phyloP scores from a whole-genome alignment of 1,140 invertebrate species.

The Manduca sexta region DNA sequence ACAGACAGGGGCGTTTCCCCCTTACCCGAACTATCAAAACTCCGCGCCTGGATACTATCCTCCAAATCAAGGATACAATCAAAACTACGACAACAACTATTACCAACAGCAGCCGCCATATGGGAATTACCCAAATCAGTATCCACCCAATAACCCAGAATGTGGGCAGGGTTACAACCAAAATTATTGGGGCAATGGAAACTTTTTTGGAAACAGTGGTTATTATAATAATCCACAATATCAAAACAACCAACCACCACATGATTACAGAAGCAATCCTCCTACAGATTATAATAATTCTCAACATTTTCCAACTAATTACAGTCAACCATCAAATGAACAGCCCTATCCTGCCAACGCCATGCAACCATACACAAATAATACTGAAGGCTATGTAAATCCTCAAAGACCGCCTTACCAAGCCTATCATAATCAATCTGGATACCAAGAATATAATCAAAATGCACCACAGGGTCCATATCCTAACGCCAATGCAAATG shows the following conservation, averaged over 20 bases:
- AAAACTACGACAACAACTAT: conserved; percentile 55
- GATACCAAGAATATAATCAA: conserved; percentile 50
- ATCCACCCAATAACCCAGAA: conserved; percentile 41
- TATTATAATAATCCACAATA: conserved; percentile 63
- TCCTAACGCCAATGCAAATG: conserved; percentile 27
- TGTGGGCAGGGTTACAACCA: conserved; percentile 44
- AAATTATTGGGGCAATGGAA: conserved; percentile 54
- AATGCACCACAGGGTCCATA: conserved; percentile 36
- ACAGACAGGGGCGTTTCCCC: conserved; percentile 36
- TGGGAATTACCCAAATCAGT: conserved; percentile 51
- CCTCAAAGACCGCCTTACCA: conserved; percentile 42
- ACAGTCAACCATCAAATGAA: conserved; percentile 28
- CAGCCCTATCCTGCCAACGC: conserved; percentile 21
- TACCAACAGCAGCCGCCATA: conserved; percentile 49
- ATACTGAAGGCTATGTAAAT: conserved; percentile 42
- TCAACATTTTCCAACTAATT: conserved; percentile 45
- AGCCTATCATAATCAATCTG: conserved; percentile 41
- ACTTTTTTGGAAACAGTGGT: conserved; percentile 53
- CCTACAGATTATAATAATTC: conserved; percentile 38
- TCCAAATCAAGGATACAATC: conserved; percentile 56
- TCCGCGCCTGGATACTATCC: conserved; percentile 49
- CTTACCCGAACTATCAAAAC: conserved; percentile 51
- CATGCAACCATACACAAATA: conserved; percentile 27
- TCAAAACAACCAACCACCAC: conserved; percentile 38
- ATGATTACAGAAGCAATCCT: conserved; percentile 29